Evolutionary conservation across 2,113 vertebrate species (phyloP).

Genomic region (Eretmochelys imbricata): DNA sequence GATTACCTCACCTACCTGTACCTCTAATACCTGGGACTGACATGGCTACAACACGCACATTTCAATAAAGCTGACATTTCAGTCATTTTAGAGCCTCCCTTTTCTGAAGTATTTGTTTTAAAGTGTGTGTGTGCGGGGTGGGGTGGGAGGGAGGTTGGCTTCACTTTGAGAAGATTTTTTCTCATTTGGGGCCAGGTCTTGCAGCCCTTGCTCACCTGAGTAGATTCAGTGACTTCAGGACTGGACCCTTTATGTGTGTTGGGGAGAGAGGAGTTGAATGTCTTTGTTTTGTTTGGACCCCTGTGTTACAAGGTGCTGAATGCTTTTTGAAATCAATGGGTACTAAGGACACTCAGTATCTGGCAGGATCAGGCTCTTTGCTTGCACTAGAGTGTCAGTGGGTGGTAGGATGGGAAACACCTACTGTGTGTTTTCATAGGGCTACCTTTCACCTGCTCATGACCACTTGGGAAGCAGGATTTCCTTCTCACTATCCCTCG

Average conservation of each 20-base stretch:
- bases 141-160: neutral
- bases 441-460: neutral
- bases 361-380: neutral
- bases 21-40: too few species aligned
- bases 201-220: rapidly evolving
- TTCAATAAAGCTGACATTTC: neutral
- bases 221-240: neutral
- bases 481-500: neutral
- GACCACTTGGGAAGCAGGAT: neutral
- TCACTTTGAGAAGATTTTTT: neutral
- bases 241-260: neutral
- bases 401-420: neutral
- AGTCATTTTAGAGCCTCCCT: neutral
- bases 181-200: neutral
- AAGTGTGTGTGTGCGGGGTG: neutral
- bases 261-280: neutral
- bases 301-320: neutral
- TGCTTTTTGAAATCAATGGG: neutral
- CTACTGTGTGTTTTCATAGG: neutral
- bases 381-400: neutral
- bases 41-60: neutral
- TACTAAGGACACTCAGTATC: neutral
- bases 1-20: too few species aligned
- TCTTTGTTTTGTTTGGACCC: neutral
- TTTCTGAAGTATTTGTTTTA: neutral